Evolutionary conservation across 2,113 vertebrate genomes (phyloP).

Genomic region (Rattus norvegicus): DNA sequence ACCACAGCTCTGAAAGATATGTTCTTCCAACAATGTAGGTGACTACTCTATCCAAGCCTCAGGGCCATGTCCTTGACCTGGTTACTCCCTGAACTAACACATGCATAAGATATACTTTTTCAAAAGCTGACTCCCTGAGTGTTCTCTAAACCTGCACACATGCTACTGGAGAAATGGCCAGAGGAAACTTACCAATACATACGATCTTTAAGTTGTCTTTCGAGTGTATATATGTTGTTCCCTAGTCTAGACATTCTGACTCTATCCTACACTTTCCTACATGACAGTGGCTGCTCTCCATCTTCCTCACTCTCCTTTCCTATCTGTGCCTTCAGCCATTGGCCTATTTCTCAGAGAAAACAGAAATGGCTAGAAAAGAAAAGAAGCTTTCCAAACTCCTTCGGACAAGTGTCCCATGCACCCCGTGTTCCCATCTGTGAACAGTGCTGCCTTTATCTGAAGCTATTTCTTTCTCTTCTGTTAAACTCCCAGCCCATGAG

Average conservation of each 20-base stretch:
- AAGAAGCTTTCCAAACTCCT: too few relatives aligned
- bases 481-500: background rate
- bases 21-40: background rate
- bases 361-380: too few relatives aligned
- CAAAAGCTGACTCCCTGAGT: background rate
- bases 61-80: background rate
- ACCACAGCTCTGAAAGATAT: conserved; percentile 25
- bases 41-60: background rate
- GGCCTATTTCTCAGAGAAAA: too few relatives aligned
- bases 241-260: background rate
- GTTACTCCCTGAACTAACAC: background rate
- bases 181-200: background rate
- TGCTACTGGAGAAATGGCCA: background rate
- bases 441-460: background rate
- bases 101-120: background rate
- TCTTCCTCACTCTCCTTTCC: background rate
- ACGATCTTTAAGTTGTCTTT: background rate
- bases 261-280: background rate
- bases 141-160: background rate
- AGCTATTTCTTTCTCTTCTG: background rate
- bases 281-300: background rate
- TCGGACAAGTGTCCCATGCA: background rate
- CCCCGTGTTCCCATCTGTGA: background rate
- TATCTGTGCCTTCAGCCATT: background rate
- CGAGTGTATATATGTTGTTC: background rate